These are phyloP conservation scores for Syngnathus floridae DNA, from an alignment of 2,113 vertebrate genomes.

Conservation along the genomic window DNA sequence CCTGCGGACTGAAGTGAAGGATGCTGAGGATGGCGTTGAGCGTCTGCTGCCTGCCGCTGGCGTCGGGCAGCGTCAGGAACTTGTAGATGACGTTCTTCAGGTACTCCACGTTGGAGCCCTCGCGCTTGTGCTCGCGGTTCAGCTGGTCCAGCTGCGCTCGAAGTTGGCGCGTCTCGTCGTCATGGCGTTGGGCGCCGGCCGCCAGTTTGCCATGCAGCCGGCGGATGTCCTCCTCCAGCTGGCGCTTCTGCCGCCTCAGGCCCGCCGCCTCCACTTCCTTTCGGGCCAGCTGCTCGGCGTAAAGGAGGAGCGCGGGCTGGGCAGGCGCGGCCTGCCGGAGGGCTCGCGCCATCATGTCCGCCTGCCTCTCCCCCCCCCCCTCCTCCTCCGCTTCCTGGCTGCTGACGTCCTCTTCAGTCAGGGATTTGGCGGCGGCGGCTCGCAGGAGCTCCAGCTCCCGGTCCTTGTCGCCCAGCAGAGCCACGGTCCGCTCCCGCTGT, in stretches of 20 bases:
- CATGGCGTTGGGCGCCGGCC: conserved; percentile 70
- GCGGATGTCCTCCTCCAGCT: conserved; percentile 76
- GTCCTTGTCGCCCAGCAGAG: conserved; percentile 86
- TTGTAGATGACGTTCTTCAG: conserved; percentile 89
- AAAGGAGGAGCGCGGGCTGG: conserved; percentile 84
- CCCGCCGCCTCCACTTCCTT: conserved; percentile 78
- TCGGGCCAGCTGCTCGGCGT: conserved; percentile 86
- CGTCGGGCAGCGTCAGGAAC: conserved; percentile 83
- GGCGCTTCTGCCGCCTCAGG: conserved; percentile 78
- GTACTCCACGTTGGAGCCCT: conserved; percentile 94
- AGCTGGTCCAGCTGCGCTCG: conserved; percentile 72
- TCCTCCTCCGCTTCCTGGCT: accelerated
- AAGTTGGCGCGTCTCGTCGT: conserved; percentile 67
- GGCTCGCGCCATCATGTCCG: conserved; percentile 65
- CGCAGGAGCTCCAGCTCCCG: conserved; percentile 82
- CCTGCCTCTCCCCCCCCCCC: conserved; percentile 52
- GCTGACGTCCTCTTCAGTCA: conserved; percentile 20
- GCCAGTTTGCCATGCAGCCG: conserved; percentile 74
- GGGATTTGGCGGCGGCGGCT: conserved; percentile 14
- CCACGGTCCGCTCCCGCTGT: conserved; percentile 84
- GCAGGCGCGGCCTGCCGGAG: conserved; percentile 57
- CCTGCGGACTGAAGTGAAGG: conserved; percentile 90
- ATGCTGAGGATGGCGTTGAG: conserved; percentile 87
- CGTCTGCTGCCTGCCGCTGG: conserved; percentile 83
- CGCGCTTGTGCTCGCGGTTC: conserved; percentile 76